Percentiles rank a stretch among this genome's conserved stretches.
These are phyloP conservation scores for Chrysolina haemoptera DNA, from an alignment of 2,888 invertebrate genomes.

Conservation along the genomic window DNA sequence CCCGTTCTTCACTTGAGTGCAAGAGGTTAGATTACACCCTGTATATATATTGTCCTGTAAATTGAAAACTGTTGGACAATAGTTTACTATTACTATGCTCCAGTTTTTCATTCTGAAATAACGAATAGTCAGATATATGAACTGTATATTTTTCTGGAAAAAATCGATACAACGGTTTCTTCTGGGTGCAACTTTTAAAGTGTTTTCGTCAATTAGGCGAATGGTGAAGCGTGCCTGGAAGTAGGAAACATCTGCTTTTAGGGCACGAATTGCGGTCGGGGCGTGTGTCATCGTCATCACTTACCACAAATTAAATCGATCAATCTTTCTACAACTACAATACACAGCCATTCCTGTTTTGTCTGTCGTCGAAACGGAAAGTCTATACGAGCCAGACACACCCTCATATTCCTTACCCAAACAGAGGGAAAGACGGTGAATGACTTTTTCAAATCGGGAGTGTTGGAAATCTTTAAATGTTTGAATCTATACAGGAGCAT, in stretches of 20 bases:
- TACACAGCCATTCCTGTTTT: conserved; percentile 2
- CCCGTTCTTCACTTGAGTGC: too few relatives aligned
- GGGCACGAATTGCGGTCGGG: conserved; percentile 25
- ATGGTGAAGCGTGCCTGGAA: not conserved
- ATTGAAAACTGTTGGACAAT: too few relatives aligned
- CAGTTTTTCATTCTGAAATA: too few relatives aligned
- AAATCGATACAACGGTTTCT: not conserved
- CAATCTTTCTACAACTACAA: conserved; percentile 34
- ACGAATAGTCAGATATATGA: not conserved
- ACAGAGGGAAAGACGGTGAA: not conserved
- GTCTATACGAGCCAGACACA: conserved; percentile 13
- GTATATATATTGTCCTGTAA: too few relatives aligned
- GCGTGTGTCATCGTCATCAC: conserved; percentile 38
- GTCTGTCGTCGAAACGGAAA: conserved; percentile 4
- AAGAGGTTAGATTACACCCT: too few relatives aligned
- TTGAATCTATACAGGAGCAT: too few relatives aligned
- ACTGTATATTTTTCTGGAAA: not conserved
- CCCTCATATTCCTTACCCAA: conserved; percentile 8
- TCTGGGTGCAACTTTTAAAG: not conserved
- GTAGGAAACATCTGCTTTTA: conserved; percentile 34
- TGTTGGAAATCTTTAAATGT: too few relatives aligned
- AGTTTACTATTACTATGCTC: too few relatives aligned
- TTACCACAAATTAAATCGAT: conserved; percentile 33
- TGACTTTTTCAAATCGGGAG: not conserved
- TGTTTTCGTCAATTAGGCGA: conserved; percentile 10